A percentile compares a stretch with the other conserved stretches of the same genome.
These are phyloP conservation scores for Oreocharis arfaki DNA, from an alignment of 2,113 vertebrate genomes.

Conservation along the genomic window DNA sequence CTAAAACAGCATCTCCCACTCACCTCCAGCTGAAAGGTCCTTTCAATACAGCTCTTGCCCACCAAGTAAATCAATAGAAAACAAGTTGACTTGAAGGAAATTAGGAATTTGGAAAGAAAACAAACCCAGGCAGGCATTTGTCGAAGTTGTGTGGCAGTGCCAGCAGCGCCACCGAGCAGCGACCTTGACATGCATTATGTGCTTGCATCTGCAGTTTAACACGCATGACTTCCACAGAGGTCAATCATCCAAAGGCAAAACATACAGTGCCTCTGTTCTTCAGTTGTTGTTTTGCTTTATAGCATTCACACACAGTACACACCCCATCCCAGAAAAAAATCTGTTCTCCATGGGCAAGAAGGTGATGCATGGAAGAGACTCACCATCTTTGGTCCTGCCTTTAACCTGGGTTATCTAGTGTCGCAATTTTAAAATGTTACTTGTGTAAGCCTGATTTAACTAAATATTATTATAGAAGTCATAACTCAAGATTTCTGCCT, in stretches of 20 bases:
- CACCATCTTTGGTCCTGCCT: background rate
- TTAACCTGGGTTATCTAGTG: background rate
- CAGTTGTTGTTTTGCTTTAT: background rate
- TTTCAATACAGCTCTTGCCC: background rate
- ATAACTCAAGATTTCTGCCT: background rate
- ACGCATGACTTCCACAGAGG: background rate
- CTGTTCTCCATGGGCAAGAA: background rate
- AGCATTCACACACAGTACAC: background rate
- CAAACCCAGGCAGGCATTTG: background rate
- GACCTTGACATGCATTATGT: background rate
- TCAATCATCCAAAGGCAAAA: constrained; percentile 29
- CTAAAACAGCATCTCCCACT: background rate
- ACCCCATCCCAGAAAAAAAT: background rate
- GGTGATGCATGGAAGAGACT: background rate
- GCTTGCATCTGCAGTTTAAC: background rate
- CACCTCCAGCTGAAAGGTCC: background rate
- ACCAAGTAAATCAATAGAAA: background rate
- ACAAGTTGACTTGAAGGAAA: background rate
- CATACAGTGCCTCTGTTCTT: background rate
- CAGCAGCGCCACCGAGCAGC: background rate
- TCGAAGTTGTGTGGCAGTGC: background rate
- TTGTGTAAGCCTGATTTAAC: background rate
- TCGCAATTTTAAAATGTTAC: background rate
- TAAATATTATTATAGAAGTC: background rate
- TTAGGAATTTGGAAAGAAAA: background rate